These are phyloP conservation scores for Acronicta aceris DNA, from an alignment of 2,888 invertebrate genomes.

Conservation along the genomic window DNA sequence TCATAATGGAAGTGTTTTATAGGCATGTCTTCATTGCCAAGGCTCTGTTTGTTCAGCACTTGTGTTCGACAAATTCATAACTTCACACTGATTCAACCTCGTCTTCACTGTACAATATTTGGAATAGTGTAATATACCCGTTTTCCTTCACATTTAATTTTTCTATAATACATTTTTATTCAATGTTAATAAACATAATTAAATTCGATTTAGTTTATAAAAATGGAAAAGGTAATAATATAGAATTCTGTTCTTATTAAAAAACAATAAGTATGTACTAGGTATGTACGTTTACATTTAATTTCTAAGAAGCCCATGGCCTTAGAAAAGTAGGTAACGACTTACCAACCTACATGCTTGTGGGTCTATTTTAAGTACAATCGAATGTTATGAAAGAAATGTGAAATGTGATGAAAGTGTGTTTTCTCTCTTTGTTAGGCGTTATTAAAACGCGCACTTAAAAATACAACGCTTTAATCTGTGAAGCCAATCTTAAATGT, in stretches of 20 bases:
- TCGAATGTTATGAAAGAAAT: neutral
- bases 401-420: constrained; percentile 11
- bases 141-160: constrained; percentile 22
- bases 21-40: constrained; percentile 69
- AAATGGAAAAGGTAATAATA: constrained; percentile 25
- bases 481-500: constrained; percentile 67
- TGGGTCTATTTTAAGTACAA: neutral
- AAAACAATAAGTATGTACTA: constrained; percentile 28
- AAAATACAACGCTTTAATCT: constrained; percentile 61
- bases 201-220: constrained; percentile 25
- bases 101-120: constrained; percentile 9
- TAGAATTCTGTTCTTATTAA: constrained; percentile 38
- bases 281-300: constrained; percentile 12
- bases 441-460: constrained; percentile 30
- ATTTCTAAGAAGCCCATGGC: constrained; percentile 36
- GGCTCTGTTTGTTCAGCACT: constrained; percentile 65
- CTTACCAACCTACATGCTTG: constrained; percentile 1
- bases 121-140: constrained; percentile 14
- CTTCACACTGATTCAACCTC: constrained; percentile 51
- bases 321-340: constrained; percentile 13
- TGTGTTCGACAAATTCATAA: constrained; percentile 56
- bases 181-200: constrained; percentile 14
- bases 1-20: constrained; percentile 77
- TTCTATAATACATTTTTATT: constrained; percentile 32
- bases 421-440: constrained; percentile 30